Evolutionary conservation across 2,113 vertebrate species (phyloP).

Genomic region (Clarias gariepinus): DNA sequence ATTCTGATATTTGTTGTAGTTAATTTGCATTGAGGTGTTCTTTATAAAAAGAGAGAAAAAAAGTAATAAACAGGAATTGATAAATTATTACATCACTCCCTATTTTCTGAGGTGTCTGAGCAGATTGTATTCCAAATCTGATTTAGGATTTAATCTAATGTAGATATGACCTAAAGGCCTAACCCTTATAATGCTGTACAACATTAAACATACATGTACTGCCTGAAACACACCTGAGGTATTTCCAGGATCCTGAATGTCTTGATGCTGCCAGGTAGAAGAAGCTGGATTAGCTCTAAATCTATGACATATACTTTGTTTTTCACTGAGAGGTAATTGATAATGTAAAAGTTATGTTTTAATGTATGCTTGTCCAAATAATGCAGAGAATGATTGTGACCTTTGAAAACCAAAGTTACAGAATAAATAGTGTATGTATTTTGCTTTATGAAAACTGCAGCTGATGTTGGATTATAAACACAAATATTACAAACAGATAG

Average conservation of each 20-base stretch:
- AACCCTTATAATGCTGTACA: background rate
- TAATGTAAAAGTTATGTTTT: background rate
- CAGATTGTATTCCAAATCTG: background rate
- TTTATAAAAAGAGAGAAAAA: too few relatives aligned
- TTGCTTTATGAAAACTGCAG: background rate
- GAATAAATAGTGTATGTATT: background rate
- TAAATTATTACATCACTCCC: background rate
- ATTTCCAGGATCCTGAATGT: background rate
- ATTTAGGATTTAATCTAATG: background rate
- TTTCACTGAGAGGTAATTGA: background rate
- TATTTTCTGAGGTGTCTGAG: background rate
- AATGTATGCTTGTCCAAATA: background rate
- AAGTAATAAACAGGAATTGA: background rate
- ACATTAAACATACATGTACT: background rate
- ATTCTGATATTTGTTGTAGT: background rate
- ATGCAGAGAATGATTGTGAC: background rate
- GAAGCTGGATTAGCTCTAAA: background rate
- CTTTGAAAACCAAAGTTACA: background rate
- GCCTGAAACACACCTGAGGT: background rate
- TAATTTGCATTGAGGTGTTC: background rate
- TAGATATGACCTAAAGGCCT: background rate
- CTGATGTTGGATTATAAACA: background rate
- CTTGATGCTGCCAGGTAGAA: background rate
- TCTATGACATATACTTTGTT: background rate
- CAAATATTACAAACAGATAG: background rate